Conservation (phyloP, 2,797 vertebrate genomes). For the Nyctalus aviator region DNA sequence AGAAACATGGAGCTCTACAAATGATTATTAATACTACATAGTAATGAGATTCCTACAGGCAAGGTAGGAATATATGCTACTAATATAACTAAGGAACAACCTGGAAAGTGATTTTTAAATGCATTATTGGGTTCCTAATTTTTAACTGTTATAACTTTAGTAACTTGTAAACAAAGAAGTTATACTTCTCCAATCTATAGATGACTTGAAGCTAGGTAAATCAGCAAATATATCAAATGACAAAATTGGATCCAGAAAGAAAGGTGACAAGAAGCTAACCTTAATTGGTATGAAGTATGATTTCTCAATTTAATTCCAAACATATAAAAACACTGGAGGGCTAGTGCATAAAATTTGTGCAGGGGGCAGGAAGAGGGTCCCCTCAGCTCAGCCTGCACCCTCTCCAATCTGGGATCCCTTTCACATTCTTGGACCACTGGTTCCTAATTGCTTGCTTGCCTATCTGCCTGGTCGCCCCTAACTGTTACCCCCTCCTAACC, state of each 20-base stretch:
- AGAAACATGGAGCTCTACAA: slow-evolving; percentile 20
- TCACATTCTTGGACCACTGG: too few relatives aligned
- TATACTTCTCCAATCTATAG: slow-evolving; percentile 18
- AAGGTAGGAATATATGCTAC: neutral
- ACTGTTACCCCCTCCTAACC: too few relatives aligned
- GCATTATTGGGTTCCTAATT: neutral
- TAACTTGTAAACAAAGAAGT: neutral
- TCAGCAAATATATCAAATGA: slow-evolving; percentile 15
- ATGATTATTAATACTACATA: neutral
- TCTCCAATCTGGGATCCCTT: too few relatives aligned
- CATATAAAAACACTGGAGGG: slow-evolving; percentile 15
- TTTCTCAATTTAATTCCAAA: slow-evolving; percentile 54
- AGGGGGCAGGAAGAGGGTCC: too few relatives aligned
- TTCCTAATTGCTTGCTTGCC: too few relatives aligned
- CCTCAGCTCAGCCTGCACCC: too few relatives aligned
- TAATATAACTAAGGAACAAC: neutral
- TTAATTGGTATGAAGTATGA: slow-evolving; percentile 2
- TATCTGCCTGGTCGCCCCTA: too few relatives aligned
- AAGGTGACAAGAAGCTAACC: slow-evolving; percentile 23
- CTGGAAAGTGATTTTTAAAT: neutral
- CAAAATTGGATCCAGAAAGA: slow-evolving; percentile 1
- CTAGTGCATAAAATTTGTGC: too few relatives aligned
- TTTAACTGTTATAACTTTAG: neutral
- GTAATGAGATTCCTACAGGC: neutral
- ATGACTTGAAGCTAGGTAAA: slow-evolving; percentile 6